Evolutionary conservation across 2,797 vertebrate genomes (phyloP), one percentile per base, ranked within the genome.

Genomic region (Allobates femoralis): DNA sequence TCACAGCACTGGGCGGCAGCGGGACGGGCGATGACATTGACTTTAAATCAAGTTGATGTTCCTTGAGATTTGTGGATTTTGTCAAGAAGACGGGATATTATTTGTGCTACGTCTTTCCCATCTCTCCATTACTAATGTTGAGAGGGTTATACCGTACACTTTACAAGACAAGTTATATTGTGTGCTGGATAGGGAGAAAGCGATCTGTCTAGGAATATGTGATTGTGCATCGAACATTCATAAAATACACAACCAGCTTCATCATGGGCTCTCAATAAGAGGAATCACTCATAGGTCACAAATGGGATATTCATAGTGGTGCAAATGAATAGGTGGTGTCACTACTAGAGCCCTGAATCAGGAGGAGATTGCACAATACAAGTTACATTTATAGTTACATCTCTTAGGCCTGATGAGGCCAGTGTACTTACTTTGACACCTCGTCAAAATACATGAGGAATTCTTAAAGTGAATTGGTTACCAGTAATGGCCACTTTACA

Each of bases 101-200:
- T 62, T 79, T 79, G 77, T 60, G 56, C 5, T 60, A 79, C n/a
- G 21, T 37, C 67, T 71, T n/a, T 5, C 19, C 34, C 21, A 37
- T 30, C 66, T 19, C 18, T 21, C 67, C 34, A 71, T 71, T 71
- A 71, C 67, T 71, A 77, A 19, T 77, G 75, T 55, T 26, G 28
- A 76, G 73, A 76, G 23, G 41, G 73, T 26, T 51, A 69, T 69
- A 21, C 32, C 10, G 19, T 34, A 37, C 66, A 34, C 19, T 69
- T 69, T 69, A 19, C 66, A 34, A 69, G 66, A 71, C 67, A 71
- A 41, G 67, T 46, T 71, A 71, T 71, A 46, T 18, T 69, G 67
- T 71, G 67, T 71, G 15, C n/a, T 46, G 10, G 41, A 41, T 71
- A 71, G 67, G 12, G 67, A 71, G 10, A 34, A 69, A 10, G 67